A percentile compares a stretch with the other conserved stretches of the same genome.
These are phyloP conservation scores for Frankliniella intonsa DNA, from an alignment of 2,888 invertebrate species.

Conservation along the genomic window DNA sequence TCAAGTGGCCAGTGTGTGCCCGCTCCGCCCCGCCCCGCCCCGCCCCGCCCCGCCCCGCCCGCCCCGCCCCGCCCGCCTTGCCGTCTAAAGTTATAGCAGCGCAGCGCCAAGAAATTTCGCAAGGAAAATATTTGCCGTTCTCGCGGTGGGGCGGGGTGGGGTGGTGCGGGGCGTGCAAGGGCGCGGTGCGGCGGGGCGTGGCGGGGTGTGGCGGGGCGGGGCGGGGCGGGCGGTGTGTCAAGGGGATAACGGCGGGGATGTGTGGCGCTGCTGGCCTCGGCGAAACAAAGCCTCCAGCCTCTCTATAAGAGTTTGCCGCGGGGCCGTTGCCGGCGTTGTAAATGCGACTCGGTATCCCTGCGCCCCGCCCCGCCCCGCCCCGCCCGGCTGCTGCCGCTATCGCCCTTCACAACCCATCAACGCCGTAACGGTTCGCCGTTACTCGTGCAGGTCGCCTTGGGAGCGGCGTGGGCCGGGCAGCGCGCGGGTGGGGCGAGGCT, in stretches of 20 bases:
- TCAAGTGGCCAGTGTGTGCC: background rate
- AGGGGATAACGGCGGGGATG: background rate
- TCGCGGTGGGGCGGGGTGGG: no score
- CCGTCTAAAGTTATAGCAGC: background rate
- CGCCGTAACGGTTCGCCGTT: constrained; percentile 12
- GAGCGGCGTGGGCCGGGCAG: background rate
- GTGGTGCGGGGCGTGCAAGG: background rate
- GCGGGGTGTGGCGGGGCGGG: constrained; percentile 1
- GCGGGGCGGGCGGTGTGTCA: background rate
- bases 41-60: no score
- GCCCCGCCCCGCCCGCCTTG: background rate
- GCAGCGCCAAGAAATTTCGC: constrained; percentile 18
- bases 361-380: background rate
- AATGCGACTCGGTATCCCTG: background rate
- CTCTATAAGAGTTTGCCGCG: background rate
- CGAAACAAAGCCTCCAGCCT: background rate
- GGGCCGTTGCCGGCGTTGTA: background rate
- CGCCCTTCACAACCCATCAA: constrained; percentile 24
- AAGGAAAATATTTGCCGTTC: constrained; percentile 8
- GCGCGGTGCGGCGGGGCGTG: background rate
- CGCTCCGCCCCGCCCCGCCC: background rate
- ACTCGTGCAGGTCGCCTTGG: background rate
- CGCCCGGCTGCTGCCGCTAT: background rate
- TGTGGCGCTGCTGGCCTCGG: background rate
- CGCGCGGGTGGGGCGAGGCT: background rate